phyloP scores from a whole-genome alignment of 2,113 vertebrate species.

The Elanus axillaris region DNA sequence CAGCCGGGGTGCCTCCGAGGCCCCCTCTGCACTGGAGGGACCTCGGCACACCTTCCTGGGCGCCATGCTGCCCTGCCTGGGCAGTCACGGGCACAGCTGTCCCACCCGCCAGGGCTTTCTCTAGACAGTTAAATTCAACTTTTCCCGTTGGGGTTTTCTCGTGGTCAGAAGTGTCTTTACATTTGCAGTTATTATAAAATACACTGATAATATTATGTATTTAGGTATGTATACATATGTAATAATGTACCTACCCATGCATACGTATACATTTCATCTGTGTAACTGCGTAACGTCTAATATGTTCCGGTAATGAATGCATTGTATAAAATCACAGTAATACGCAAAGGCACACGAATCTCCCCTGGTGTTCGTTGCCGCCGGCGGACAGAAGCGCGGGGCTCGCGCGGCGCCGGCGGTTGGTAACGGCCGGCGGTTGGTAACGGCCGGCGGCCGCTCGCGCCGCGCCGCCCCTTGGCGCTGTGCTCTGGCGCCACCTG shows the following conservation, averaged over 20 bases:
- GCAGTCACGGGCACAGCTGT: fast-evolving
- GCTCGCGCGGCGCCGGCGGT: background rate
- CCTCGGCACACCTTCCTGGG: background rate
- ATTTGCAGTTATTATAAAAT: fast-evolving
- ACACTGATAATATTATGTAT: fast-evolving
- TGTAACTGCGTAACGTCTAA: too few relatives aligned
- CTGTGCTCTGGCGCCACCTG: slow-evolving; percentile 43
- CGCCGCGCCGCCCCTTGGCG: background rate
- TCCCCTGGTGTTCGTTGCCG: fast-evolving
- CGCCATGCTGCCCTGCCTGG: too few relatives aligned
- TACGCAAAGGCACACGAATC: fast-evolving
- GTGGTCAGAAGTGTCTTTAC: background rate
- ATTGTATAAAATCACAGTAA: too few relatives aligned
- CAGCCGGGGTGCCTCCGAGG: too few relatives aligned
- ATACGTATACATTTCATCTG: fast-evolving
- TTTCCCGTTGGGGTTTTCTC: background rate
- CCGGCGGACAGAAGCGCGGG: too few relatives aligned
- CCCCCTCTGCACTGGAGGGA: too few relatives aligned
- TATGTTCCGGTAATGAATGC: too few relatives aligned
- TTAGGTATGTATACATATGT: fast-evolving
- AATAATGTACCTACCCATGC: fast-evolving
- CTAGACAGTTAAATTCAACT: fast-evolving
- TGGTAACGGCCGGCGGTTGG: background rate
- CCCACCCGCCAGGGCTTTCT: background rate
- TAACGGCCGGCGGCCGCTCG: background rate